Percentiles rank a stretch among this genome's conserved stretches.
phyloP scores from a whole-genome alignment of 2,797 vertebrate species.

The Sebastes diaconus region DNA sequence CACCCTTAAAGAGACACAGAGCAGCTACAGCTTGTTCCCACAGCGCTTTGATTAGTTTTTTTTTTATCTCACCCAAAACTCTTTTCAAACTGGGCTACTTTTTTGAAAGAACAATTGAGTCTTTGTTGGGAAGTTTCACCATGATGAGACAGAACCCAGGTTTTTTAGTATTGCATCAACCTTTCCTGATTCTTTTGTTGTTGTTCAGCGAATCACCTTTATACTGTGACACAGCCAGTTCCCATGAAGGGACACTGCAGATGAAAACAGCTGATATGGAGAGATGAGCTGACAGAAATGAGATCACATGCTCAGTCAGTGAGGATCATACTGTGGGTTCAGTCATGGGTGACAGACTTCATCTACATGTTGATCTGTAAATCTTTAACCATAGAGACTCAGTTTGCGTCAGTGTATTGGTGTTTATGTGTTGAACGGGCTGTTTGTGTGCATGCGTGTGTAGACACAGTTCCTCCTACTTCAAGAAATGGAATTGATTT shows the following conservation, averaged over 20 bases:
- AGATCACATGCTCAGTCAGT: conserved; percentile 14
- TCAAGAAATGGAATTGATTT: background rate
- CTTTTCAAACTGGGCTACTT: background rate
- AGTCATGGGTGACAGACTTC: background rate
- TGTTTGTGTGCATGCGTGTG: background rate
- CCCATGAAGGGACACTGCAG: conserved; percentile 33
- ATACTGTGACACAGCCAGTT: conserved; percentile 11
- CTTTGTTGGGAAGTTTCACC: background rate
- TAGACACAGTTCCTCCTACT: background rate
- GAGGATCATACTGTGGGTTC: background rate
- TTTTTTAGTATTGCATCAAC: background rate
- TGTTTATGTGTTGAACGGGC: background rate
- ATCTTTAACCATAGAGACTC: background rate
- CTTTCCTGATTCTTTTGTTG: background rate
- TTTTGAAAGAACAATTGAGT: background rate
- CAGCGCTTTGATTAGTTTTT: background rate
- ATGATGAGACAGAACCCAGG: background rate
- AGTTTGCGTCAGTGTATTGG: background rate
- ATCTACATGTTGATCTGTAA: background rate
- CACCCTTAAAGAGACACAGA: conserved; percentile 13
- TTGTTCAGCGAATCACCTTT: background rate
- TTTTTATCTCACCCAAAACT: background rate
- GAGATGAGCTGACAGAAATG: conserved; percentile 27
- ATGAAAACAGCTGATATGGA: conserved; percentile 43
- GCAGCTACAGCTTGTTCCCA: background rate